Evolutionary conservation across 1,140 invertebrate genomes (phyloP), one percentile per base, ranked within the genome.

Genomic region (Aradophagus sp.): DNA sequence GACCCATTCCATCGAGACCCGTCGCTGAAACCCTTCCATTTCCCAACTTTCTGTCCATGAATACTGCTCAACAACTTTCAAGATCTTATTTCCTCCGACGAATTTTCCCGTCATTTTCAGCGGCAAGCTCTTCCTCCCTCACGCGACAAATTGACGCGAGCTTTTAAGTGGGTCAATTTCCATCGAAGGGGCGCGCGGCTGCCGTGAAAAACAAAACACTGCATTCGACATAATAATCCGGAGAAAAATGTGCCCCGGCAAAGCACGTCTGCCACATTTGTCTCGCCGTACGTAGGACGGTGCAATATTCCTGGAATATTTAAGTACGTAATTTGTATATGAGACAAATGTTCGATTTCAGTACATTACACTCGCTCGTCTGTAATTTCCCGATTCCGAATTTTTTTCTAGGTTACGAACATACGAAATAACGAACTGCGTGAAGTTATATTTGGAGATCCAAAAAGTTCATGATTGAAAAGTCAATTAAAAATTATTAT

Each of bases 141-240:
- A 11, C n/a, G n/a, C 52, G 29, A 44, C 38, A 56, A 56, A 59
- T 47, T 29, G 17, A 59, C 14, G 34, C 41, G 23, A 13, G 12
- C 23, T 34, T 32, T 53, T 29, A 42, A 61, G 45, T 50, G 17
- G 48, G 59, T 63, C 48, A 55, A 63, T 63, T 56, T 53, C 5
- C 16, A 56, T 35, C 35, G 19, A 32, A 13, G 31, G 14, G 29
- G 15, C 12, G 29, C 14, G 13, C 13, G 12, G 29, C 26, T 23
- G n/a, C n/a, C n/a, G 32, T 31, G 29, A 47, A 47, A 62, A 70
- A 58, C 41, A 56, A 52, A 58, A 36, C 17, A 48, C 35, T 44
- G 50, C 38, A 52, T 63, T 63, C 67, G 44, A 63, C 59, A 59
- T 63, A 58, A 63, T 55, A 72, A 72, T 66, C 26, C 36, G 42